Evolutionary conservation across 2,113 vertebrate genomes (phyloP), one percentile per base, ranked within the genome.

Genomic region (Notechis scutatus): DNA sequence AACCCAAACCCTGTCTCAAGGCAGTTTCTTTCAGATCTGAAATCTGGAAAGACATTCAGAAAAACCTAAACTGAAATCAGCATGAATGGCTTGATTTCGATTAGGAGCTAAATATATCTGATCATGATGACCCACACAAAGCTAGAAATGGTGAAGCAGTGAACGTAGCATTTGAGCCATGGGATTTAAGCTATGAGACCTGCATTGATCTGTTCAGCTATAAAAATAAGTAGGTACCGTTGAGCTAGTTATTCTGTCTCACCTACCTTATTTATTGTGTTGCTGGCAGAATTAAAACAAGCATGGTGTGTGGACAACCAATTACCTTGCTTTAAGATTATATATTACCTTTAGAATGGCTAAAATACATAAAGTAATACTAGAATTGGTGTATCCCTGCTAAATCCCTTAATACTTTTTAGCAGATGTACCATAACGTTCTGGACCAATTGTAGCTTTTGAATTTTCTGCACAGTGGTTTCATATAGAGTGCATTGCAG

Each of bases 41-140:
- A 89, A 94, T 94, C 94, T 0, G 0, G 91, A 93, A 90, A 88
- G 1, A 29, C 93, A 95, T 95, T 93, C 95, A 94, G 94, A 93
- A 26, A 55, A 55, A 20, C 34, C 34, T 91, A 1, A 55, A 55
- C 18, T 15, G 23, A 42, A 42, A 55, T 42, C 12, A 55, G 12
- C 52, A 85, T 20, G 59, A 47, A 24, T 15, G 18, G 12, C 11
- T 88, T 3, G 0, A 88, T 21, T 88, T n/a, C 0, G 1, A 55
- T 34, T n/a, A 89, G 88, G 88, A 45, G 20, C 39, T 34, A 57
- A 39, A 59, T 42, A 23, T 29, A 64, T 47, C 89, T 29, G 57
- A 61, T 42, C 57, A 29, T 64, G 56, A 59, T 61, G 26, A 50
- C 24, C 26, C 24, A 64, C 24, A n/a, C 12, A 90, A 64, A 45